These are phyloP conservation scores for Nymphalis c-album DNA, from an alignment of 2,888 invertebrate species.

Conservation along the genomic window DNA sequence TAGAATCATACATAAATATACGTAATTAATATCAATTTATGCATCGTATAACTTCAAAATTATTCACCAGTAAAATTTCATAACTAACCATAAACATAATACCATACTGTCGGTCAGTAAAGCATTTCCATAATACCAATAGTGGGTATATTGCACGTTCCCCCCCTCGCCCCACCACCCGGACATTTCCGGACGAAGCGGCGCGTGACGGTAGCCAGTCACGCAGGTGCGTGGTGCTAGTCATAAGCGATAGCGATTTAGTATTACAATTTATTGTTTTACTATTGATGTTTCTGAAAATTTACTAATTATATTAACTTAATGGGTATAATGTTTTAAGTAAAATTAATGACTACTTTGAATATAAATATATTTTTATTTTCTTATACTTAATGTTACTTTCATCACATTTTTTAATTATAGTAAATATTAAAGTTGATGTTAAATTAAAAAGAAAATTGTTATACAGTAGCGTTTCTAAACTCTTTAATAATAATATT, in stretches of 20 bases:
- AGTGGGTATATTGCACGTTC: constrained; percentile 40
- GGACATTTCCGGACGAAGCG: constrained; percentile 56
- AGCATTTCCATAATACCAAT: constrained; percentile 44
- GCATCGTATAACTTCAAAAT: constrained; percentile 4
- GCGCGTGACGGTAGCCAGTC: constrained; percentile 59
- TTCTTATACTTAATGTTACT: too few species aligned
- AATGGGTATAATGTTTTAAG: neutral
- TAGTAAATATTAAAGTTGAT: too few species aligned
- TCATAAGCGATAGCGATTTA: constrained; percentile 27
- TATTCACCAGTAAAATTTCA: constrained; percentile 23
- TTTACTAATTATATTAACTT: neutral
- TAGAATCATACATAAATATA: too few species aligned
- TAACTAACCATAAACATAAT: constrained; percentile 29
- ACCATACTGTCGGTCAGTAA: constrained; percentile 41
- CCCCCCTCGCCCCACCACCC: constrained; percentile 40
- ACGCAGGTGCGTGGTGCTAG: constrained; percentile 48
- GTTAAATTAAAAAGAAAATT: too few species aligned
- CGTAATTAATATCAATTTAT: neutral
- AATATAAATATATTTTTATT: too few species aligned
- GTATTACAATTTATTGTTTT: neutral
- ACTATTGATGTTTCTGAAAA: neutral
- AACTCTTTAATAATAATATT: too few species aligned
- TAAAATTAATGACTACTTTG: too few species aligned
- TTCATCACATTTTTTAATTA: too few species aligned
- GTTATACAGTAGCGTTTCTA: too few species aligned